A percentile compares a stretch with the other conserved stretches of the same genome.
Evolutionary conservation across 2,888 invertebrate genomes (phyloP).

Genomic region (Seira sanloemensis): DNA sequence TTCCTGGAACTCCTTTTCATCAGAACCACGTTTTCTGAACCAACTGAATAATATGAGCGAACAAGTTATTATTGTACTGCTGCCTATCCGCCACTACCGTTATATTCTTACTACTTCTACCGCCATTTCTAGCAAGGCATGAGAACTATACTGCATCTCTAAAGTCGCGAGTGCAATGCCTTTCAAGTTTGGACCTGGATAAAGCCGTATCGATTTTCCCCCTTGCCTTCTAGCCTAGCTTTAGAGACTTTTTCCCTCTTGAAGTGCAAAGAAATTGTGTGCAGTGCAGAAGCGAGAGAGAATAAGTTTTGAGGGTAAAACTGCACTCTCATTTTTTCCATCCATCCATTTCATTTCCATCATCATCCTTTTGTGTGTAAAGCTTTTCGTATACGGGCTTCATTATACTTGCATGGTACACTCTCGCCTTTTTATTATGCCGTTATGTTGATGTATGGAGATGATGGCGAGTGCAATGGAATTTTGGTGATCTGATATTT

Average conservation of each 20-base stretch:
- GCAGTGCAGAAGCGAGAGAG: too few species aligned
- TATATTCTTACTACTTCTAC: too few species aligned
- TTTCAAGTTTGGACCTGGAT: slow-evolving; percentile 63
- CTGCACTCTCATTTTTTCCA: slow-evolving; percentile 55
- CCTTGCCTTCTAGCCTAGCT: neutral
- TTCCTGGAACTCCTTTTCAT: too few species aligned
- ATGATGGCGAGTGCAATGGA: neutral
- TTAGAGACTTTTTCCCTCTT: neutral
- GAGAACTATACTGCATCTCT: slow-evolving; percentile 47
- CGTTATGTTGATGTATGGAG: neutral
- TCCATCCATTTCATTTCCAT: slow-evolving; percentile 36
- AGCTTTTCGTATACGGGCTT: neutral
- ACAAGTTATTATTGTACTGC: too few species aligned
- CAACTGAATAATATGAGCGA: too few species aligned
- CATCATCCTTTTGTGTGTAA: neutral
- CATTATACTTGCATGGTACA: neutral
- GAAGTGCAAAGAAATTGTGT: neutral
- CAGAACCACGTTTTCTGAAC: too few species aligned
- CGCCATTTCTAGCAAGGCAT: too few species aligned
- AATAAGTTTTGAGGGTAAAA: slow-evolving; percentile 38
- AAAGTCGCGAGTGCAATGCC: slow-evolving; percentile 52
- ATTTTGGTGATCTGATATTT: too few species aligned
- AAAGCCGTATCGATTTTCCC: slow-evolving; percentile 61
- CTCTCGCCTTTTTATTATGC: neutral
- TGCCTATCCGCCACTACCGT: too few species aligned